Conservation (phyloP, 2,797 vertebrate species). For the Aldrovandia affinis region DNA sequence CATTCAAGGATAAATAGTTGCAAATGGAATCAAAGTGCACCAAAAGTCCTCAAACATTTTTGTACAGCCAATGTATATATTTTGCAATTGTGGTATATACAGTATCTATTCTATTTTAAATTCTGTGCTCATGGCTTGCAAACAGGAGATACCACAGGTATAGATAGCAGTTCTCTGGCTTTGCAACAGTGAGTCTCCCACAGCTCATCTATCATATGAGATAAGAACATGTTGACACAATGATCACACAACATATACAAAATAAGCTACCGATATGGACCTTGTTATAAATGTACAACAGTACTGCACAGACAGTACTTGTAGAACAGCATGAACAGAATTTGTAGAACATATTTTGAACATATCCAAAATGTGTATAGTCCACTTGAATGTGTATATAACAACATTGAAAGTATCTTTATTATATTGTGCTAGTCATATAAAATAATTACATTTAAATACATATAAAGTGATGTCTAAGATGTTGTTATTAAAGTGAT, state of each 20-base stretch:
- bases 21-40: background rate
- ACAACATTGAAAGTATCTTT: background rate
- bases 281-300: background rate
- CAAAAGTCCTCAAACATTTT: background rate
- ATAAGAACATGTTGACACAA: slow-evolving; percentile 12
- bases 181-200: background rate
- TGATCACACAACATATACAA: slow-evolving; percentile 10
- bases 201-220: background rate
- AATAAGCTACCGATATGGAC: background rate
- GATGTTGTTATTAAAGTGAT: background rate
- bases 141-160: background rate
- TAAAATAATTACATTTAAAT: background rate
- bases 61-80: background rate
- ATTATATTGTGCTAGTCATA: background rate
- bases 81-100: background rate
- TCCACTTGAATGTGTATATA: background rate
- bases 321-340: too few species aligned
- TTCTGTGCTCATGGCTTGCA: background rate
- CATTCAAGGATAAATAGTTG: background rate
- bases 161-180: background rate
- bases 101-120: background rate
- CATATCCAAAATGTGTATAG: background rate
- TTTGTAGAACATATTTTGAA: too few species aligned
- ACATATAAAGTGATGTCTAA: background rate
- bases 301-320: too few species aligned